Evolutionary conservation across 1,140 invertebrate species (phyloP).

Genomic region (Antheraea pernyi): DNA sequence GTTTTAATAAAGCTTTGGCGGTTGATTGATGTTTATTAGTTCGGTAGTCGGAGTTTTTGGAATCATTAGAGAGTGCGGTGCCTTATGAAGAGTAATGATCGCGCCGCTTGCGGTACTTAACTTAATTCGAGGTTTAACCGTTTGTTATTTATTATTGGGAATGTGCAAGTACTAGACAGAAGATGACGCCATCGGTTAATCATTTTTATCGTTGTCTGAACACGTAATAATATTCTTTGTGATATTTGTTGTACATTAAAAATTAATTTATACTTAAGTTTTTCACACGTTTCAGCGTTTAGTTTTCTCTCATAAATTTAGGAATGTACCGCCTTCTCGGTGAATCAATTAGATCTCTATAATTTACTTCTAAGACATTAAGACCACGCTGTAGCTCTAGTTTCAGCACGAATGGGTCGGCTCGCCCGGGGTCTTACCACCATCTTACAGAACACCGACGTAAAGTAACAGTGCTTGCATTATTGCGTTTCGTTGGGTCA

Average conservation of each 20-base stretch:
- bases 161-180: slow-evolving; percentile 42
- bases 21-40: slow-evolving; percentile 78
- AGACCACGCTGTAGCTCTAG: no score
- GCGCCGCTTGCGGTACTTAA: slow-evolving; percentile 57
- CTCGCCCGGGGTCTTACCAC: no score
- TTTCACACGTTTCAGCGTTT: background rate
- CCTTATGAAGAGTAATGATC: slow-evolving; percentile 74
- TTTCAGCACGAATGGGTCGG: no score
- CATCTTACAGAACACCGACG: no score
- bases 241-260: background rate
- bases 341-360: no score
- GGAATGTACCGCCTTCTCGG: no score
- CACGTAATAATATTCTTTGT: background rate
- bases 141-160: slow-evolving; percentile 54
- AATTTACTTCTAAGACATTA: no score
- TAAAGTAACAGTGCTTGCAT: no score
- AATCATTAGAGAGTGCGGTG: slow-evolving; percentile 68
- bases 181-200: slow-evolving; percentile 48
- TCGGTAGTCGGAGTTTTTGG: slow-evolving; percentile 76
- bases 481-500: no score
- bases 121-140: slow-evolving; percentile 64
- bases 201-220: background rate
- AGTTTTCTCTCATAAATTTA: no score
- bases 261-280: background rate
- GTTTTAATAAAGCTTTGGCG: slow-evolving; percentile 69